A percentile compares a stretch with the other conserved stretches of the same genome.
phyloP scores from a whole-genome alignment of 1,140 invertebrate species.

The Hyphantria cunea region DNA sequence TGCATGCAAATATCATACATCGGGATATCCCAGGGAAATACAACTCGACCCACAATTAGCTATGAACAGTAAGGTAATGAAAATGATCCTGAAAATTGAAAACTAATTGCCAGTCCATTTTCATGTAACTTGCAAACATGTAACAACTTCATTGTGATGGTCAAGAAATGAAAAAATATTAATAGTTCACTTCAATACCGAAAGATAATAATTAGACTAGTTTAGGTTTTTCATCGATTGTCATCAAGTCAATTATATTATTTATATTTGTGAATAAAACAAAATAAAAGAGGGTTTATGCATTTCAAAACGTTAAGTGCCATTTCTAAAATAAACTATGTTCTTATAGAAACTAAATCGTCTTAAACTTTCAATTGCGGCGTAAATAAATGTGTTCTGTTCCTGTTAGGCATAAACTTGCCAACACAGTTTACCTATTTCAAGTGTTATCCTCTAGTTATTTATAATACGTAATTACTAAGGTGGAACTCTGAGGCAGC shows the following conservation, averaged over 20 bases:
- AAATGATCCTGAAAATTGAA: too few species aligned
- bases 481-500: too few species aligned
- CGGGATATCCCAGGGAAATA: too few species aligned
- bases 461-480: neutral
- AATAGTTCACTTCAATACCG: neutral
- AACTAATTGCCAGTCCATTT: too few species aligned
- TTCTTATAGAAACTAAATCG: too few species aligned
- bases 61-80: neutral
- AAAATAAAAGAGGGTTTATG: too few species aligned
- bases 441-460: slow-evolving; percentile 1
- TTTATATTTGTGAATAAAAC: too few species aligned
- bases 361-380: too few species aligned
- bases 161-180: neutral
- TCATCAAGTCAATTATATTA: neutral
- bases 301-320: too few species aligned
- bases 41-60: neutral
- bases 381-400: neutral
- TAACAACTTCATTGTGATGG: too few species aligned
- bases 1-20: too few species aligned
- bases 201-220: neutral
- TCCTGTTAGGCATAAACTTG: neutral
- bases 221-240: neutral
- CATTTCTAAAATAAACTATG: too few species aligned
- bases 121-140: neutral
- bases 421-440: neutral